Evolutionary conservation across 2,113 vertebrate genomes (phyloP).

Genomic region (Gadus macrocephalus): DNA sequence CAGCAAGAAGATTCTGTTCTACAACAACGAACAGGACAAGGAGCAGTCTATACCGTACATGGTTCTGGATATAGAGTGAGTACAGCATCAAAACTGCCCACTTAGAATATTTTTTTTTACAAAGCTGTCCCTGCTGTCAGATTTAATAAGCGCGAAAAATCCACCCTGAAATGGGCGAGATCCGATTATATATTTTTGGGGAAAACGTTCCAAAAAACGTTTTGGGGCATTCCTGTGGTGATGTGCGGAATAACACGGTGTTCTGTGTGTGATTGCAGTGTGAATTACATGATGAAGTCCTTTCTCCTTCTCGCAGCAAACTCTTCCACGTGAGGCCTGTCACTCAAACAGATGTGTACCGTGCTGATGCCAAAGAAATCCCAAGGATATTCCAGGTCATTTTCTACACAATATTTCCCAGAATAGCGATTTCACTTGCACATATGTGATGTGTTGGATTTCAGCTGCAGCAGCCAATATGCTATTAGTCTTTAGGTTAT

Average conservation of each 20-base stretch:
- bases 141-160: too few species aligned
- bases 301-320: constrained; percentile 74
- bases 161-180: too few species aligned
- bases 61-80: constrained; percentile 99
- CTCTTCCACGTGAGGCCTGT: constrained; percentile 97
- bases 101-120: too few species aligned
- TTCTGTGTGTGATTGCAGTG: too few species aligned
- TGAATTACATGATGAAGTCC: background rate
- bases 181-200: background rate
- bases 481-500: too few species aligned
- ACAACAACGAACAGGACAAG: constrained; percentile 95
- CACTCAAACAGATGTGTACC: constrained; percentile 96
- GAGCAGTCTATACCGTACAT: constrained; percentile 96
- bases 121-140: too few species aligned
- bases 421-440: background rate
- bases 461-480: too few species aligned
- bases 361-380: constrained; percentile 96
- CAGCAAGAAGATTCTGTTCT: constrained; percentile 99
- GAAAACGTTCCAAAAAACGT: background rate
- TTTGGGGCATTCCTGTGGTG: too few species aligned
- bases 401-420: background rate
- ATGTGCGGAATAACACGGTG: too few species aligned
- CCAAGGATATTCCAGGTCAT: constrained; percentile 97
- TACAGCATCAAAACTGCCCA: constrained; percentile 29
- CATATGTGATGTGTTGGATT: background rate